A percentile compares a stretch with the other conserved stretches of the same genome.
Conservation (phyloP, 92 coral and sea anemone species). For the Zoanthus sansibaricus region DNA sequence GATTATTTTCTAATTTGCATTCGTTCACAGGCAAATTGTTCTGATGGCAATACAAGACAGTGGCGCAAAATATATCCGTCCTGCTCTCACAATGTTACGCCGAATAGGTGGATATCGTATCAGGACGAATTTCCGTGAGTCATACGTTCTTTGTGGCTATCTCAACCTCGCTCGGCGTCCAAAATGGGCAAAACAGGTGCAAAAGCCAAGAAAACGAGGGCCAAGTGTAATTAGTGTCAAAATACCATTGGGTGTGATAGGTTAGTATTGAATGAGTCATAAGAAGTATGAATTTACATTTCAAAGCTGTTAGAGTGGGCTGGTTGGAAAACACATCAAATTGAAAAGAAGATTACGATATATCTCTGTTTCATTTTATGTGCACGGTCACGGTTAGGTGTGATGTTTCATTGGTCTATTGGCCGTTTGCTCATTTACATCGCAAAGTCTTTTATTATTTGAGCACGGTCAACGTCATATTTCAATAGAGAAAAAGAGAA, state of each 20-base stretch:
- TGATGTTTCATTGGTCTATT: too few relatives aligned
- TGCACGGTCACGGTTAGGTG: too few relatives aligned
- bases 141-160: constrained; percentile 14
- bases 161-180: constrained; percentile 33
- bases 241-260: constrained; percentile 41
- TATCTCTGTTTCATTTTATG: too few relatives aligned
- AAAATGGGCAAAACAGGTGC: constrained; percentile 23
- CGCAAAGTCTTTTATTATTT: too few relatives aligned
- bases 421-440: too few relatives aligned
- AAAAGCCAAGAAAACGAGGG: background rate
- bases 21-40: constrained; percentile 20
- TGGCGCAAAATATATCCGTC: background rate
- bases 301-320: too few relatives aligned
- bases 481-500: too few relatives aligned
- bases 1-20: background rate
- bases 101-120: constrained; percentile 41
- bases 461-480: too few relatives aligned
- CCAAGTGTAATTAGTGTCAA: constrained; percentile 20
- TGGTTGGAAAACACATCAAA: too few relatives aligned
- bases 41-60: constrained; percentile 34
- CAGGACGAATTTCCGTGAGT: constrained; percentile 21
- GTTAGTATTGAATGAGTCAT: background rate
- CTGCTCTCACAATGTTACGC: constrained; percentile 23
- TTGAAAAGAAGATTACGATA: too few relatives aligned
- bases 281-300: too few relatives aligned